Evolutionary conservation across 2,888 invertebrate genomes (phyloP), one percentile per base, ranked within the genome.

Genomic region (Epiblema foenella): DNA sequence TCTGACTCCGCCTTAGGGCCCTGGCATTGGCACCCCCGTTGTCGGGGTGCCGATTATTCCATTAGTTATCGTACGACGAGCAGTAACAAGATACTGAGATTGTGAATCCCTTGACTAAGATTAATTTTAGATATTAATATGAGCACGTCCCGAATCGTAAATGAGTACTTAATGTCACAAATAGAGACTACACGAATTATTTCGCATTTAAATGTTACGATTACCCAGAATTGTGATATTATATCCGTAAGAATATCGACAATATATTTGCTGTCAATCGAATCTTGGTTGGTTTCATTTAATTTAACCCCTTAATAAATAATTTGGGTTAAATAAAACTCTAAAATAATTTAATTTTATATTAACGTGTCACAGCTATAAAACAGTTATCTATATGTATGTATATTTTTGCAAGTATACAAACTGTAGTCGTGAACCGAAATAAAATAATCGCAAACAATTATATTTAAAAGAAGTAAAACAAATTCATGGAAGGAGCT

Each of bases 191-290:
- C 70, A 75, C 64, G 76, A 78, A 79, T 81, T 78, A 79, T 78
- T 78, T 79, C 87, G 89, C 88, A 89, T 89, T 89, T 89, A 86
- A 81, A 79, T 82, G 79, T 85, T 81, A 79, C 81, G 79, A 81
- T 75, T 77, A 81, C 79, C 81, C 79, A 80, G 78, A 81, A 86
- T 86, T 87, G 87, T 89, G 87, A 88, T 89, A 88, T 81, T 85
- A 79, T 83, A 78, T 79, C 76, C 78, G 56, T 84, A 85, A 83
- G 81, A 80, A 76, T 85, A 84, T 76, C 75, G 79, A 82, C 77
- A 79, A 77, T 81, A 79, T 66, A 70, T 49, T 64, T 60, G 52
- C 42, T 60, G 52, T 46, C 59, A 60, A 70, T 58, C 52, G 59
- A 65, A 42, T 54, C 11, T 18, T 37, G 24, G 24, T 37, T 69